phyloP scores from a whole-genome alignment of 2,888 invertebrate genomes.

The Anaspis maculata region DNA sequence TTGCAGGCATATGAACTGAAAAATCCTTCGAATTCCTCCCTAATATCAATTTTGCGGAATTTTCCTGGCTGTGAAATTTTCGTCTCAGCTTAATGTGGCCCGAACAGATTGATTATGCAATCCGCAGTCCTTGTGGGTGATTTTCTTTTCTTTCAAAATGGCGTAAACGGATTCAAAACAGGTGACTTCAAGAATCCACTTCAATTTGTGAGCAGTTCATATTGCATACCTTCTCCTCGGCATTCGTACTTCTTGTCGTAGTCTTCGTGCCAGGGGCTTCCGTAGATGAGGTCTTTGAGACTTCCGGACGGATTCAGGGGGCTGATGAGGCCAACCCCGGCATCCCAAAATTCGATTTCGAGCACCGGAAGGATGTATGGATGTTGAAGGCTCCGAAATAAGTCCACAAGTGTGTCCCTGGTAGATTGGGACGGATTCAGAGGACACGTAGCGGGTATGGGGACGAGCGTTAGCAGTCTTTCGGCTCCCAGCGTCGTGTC shows the following conservation, averaged over 20 bases:
- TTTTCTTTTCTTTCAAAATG: too few species aligned
- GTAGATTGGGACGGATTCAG: conserved; percentile 56
- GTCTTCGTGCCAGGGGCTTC: conserved; percentile 52
- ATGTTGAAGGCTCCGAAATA: conserved; percentile 81
- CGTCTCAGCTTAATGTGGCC: too few species aligned
- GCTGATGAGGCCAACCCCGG: conserved; percentile 63
- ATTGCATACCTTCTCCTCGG: conserved; percentile 32
- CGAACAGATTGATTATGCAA: too few species aligned
- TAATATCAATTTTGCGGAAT: too few species aligned
- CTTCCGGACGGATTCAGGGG: conserved; percentile 81
- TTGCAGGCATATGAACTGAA: too few species aligned
- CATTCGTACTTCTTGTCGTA: conserved; percentile 31
- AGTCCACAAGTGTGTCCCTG: conserved; percentile 62
- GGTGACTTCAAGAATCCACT: too few species aligned
- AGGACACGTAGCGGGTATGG: conserved; percentile 55
- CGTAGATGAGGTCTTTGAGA: conserved; percentile 80
- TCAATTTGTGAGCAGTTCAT: too few species aligned
- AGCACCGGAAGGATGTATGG: conserved; percentile 88
- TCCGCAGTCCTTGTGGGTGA: too few species aligned
- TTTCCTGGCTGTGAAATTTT: too few species aligned
- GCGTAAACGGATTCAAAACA: too few species aligned
- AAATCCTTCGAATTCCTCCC: too few species aligned
- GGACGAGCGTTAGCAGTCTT: conserved; percentile 65
- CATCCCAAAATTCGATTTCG: conserved; percentile 71
- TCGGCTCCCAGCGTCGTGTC: conserved; percentile 74